phyloP scores from a whole-genome alignment of 92 coral and sea anemone species.

The Parazoanthus darwini region DNA sequence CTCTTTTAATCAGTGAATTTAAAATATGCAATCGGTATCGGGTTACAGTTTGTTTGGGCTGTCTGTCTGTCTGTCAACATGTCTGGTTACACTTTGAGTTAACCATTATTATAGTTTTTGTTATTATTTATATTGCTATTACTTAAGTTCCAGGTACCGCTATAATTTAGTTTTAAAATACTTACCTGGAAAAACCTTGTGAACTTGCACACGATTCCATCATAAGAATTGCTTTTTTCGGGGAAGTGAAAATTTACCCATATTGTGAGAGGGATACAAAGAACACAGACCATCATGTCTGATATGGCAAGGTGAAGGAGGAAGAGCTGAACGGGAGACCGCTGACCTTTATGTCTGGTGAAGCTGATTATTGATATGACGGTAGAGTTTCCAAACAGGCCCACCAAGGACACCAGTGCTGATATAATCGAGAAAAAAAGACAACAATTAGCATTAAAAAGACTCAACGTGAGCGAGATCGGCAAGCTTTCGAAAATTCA shows the following conservation, averaged over 20 bases:
- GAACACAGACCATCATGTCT: constrained; percentile 78
- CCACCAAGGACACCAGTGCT: constrained; percentile 67
- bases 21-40: neutral
- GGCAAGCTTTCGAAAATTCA: too few species aligned
- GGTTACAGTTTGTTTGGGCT: too few species aligned
- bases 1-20: too few species aligned
- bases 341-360: constrained; percentile 71
- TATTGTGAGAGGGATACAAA: constrained; percentile 81
- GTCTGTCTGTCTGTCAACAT: too few species aligned
- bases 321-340: constrained; percentile 77
- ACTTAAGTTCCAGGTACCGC: too few species aligned
- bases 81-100: too few species aligned
- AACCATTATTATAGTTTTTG: too few species aligned
- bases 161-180: too few species aligned
- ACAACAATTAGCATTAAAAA: neutral
- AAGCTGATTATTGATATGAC: constrained; percentile 67
- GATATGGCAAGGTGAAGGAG: constrained; percentile 79
- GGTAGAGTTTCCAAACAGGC: constrained; percentile 68
- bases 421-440: neutral
- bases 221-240: constrained; percentile 46
- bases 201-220: constrained; percentile 67
- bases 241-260: constrained; percentile 71
- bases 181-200: constrained; percentile 76
- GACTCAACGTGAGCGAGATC: too few species aligned
- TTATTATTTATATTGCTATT: too few species aligned